Base-by-base conservation (phyloP, 2,113 vertebrate species). In the Sturnus vulgaris region DNA sequence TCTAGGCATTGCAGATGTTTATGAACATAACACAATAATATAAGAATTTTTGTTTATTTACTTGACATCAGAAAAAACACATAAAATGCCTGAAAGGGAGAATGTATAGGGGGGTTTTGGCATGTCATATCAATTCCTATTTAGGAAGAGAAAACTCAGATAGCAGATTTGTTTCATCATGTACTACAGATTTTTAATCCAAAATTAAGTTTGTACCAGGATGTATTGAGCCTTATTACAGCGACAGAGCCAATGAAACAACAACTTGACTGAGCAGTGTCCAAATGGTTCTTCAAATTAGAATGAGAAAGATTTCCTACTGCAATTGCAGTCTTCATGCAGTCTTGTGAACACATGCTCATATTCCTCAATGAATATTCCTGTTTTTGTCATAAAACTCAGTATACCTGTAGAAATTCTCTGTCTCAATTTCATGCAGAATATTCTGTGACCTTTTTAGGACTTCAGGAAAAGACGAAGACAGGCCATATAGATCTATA, bases 51-150 rank as follows among this genome's bases (percentile, higher is more conserved):
- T 84, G 8, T 44, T 73, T 75, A 39, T 64, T 63, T 76, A n/a
- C 30, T 64, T 31, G 20, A 71, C 64, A 75, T 30, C 1, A 70
- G n/a, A 10, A 27, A 78, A 60, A 56, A 18, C 8, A 35, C 6
- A 8, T 31, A 28, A 89, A 80, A 7, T 69, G 3, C 6, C 31
- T 52, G 40, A 77, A 91, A n/a, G 5, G 12, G 6, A 40, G 5
- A 77, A 50, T 35, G 14, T 24, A 7, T 12, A 2, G 1, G 3
- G 2, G 8, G 11, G 31, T 37, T 75, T 73, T 2, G 3, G 7
- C 15, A 35, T 20, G 16, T 37, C 10, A 65, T 69, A 81, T 39
- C 2, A 65, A 31, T 39, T 37, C 23, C 7, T 50, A 52, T 57
- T 77, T 73, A 60, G 64, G n/a, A 52, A 64, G 19, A 82, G 20